A percentile compares a stretch with the other conserved stretches of the same genome.
These are phyloP conservation scores for Archilochus colubris DNA, from an alignment of 2,113 vertebrate species.

Conservation along the genomic window DNA sequence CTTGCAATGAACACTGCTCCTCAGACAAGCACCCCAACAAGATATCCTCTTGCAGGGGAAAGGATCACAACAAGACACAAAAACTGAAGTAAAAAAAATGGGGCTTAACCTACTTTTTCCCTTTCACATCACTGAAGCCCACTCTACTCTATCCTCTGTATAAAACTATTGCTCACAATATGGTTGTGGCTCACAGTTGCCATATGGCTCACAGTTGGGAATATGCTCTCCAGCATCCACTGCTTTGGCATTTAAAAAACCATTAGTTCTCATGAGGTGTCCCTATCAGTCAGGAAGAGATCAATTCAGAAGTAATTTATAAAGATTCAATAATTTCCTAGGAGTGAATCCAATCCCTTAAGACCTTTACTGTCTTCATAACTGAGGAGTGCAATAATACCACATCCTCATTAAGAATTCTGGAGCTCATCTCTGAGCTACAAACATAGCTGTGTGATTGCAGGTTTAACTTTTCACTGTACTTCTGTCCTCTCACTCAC, in stretches of 20 bases:
- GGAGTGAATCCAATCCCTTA: not conserved
- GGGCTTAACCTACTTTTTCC: not conserved
- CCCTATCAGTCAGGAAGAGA: not conserved
- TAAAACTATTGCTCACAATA: not conserved
- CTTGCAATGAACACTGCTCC: not conserved
- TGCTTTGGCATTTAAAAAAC: not conserved
- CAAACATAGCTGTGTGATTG: not conserved
- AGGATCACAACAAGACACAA: not conserved
- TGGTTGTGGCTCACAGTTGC: not conserved
- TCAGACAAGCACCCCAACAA: not conserved
- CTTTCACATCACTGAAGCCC: not conserved
- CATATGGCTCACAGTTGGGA: not conserved
- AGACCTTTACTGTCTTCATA: not conserved
- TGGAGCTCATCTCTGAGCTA: not conserved
- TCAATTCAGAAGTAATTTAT: not conserved
- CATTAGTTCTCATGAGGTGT: not conserved
- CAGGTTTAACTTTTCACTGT: not conserved
- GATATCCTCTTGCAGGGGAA: not conserved
- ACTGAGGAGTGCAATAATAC: not conserved
- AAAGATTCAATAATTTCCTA: not conserved
- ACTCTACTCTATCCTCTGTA: not conserved
- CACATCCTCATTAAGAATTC: not conserved
- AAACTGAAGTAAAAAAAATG: not conserved
- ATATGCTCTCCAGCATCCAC: not conserved
- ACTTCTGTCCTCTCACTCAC: not conserved